phyloP scores from a whole-genome alignment of 2,888 invertebrate species.

The Cryptosula pallasiana region DNA sequence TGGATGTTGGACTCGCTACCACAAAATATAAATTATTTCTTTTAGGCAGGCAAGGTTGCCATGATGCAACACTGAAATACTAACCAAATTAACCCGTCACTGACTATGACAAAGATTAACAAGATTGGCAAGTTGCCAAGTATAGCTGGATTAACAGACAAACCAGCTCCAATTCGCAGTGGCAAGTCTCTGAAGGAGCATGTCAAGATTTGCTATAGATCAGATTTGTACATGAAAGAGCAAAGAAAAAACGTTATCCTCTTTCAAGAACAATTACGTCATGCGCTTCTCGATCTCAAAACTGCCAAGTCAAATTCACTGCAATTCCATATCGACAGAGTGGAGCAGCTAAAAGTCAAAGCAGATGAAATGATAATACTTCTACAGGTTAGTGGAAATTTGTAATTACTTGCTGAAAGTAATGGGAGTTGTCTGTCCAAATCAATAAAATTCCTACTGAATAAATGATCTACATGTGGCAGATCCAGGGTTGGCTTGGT shows the following conservation, averaged over 20 bases:
- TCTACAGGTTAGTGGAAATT: slow-evolving; percentile 24
- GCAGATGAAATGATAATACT: slow-evolving; percentile 23
- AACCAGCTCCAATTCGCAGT: slow-evolving; percentile 33
- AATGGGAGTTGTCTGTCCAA: no score
- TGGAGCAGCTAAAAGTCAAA: slow-evolving; percentile 19
- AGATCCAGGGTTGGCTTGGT: no score
- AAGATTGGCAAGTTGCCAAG: background rate
- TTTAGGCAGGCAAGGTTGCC: no score
- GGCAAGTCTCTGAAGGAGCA: slow-evolving; percentile 37
- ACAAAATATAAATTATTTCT: no score
- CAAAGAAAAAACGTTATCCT: slow-evolving; percentile 30
- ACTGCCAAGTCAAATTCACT: background rate
- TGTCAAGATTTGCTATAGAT: slow-evolving; percentile 43
- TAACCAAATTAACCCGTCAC: no score
- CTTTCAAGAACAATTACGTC: slow-evolving; percentile 19
- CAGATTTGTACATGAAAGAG: slow-evolving; percentile 46
- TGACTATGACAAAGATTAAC: background rate
- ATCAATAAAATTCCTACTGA: no score
- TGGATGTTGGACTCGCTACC: no score
- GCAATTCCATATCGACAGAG: background rate
- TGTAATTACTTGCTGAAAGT: no score
- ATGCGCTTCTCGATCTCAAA: slow-evolving; percentile 12
- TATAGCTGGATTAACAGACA: slow-evolving; percentile 1
- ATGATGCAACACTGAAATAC: no score
- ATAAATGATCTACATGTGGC: no score